These are phyloP conservation scores for Nicator chloris DNA, from an alignment of 2,113 vertebrate genomes.

Conservation along the genomic window DNA sequence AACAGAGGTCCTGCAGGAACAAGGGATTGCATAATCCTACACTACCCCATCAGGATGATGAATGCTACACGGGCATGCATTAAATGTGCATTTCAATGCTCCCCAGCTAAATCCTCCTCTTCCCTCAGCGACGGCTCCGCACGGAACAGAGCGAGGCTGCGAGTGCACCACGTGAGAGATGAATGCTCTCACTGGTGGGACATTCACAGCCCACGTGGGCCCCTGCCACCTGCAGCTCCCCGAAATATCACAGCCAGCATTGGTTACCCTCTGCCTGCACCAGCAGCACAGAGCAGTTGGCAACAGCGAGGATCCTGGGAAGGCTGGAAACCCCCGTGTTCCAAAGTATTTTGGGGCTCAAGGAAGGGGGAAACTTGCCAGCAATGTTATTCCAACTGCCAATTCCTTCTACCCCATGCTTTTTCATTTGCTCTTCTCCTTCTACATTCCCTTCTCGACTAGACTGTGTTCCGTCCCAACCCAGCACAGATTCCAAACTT, in stretches of 20 bases:
- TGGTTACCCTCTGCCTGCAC: background rate
- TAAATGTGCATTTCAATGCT: background rate
- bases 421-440: background rate
- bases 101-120: background rate
- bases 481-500: too few species aligned
- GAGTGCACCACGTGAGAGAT: background rate
- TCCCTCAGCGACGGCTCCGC: background rate
- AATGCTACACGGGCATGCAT: accelerated
- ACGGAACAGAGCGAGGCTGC: background rate
- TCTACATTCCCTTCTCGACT: background rate
- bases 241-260: background rate
- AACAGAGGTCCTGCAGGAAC: background rate
- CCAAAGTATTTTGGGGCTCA: background rate
- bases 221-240: background rate
- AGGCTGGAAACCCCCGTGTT: background rate
- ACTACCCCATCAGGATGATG: background rate
- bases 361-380: background rate
- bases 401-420: background rate
- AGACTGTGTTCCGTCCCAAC: background rate
- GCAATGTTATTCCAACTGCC: accelerated
- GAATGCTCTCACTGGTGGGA: background rate
- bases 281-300: background rate
- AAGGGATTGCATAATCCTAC: background rate
- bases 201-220: background rate
- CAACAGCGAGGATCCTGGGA: background rate